These are phyloP conservation scores for Cactoblastis cactorum DNA, from an alignment of 2,888 invertebrate genomes.

Conservation along the genomic window DNA sequence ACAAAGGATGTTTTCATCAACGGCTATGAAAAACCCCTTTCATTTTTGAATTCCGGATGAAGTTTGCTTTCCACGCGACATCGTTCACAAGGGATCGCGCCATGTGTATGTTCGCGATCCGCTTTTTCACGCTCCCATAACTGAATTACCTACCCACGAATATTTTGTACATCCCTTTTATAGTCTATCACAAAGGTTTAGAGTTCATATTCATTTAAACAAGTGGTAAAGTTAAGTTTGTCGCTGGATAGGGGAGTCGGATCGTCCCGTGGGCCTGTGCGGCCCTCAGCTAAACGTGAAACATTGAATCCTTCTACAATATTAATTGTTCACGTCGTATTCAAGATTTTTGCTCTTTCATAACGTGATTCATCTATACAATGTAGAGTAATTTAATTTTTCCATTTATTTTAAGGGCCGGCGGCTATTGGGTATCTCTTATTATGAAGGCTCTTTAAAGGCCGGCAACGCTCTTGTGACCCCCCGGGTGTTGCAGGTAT, in stretches of 20 bases:
- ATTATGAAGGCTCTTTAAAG: too few species aligned
- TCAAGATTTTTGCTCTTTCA: slow-evolving; percentile 10
- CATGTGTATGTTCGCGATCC: slow-evolving; percentile 38
- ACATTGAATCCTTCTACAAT: slow-evolving; percentile 36
- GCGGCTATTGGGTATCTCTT: too few species aligned
- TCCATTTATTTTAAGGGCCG: background rate
- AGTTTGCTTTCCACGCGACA: slow-evolving; percentile 43
- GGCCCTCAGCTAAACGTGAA: slow-evolving; percentile 27
- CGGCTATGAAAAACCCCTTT: slow-evolving; percentile 5
- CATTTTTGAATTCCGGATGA: slow-evolving; percentile 30
- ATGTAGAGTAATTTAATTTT: background rate
- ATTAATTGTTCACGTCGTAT: slow-evolving; percentile 29
- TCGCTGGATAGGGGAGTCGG: slow-evolving; percentile 21
- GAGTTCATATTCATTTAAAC: slow-evolving; percentile 19
- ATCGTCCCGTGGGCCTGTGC: slow-evolving; percentile 31
- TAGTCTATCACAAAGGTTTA: slow-evolving; percentile 21
- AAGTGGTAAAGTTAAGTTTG: slow-evolving; percentile 15
- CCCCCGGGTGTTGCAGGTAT: too few species aligned
- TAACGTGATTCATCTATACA: background rate
- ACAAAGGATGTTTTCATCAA: slow-evolving; percentile 10
- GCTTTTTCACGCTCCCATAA: slow-evolving; percentile 47
- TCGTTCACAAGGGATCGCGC: slow-evolving; percentile 41
- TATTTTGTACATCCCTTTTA: slow-evolving; percentile 17
- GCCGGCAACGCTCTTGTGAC: too few species aligned
- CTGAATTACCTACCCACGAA: slow-evolving; percentile 38